A percentile compares a stretch with the other conserved stretches of the same genome.
Evolutionary conservation across 2,113 vertebrate genomes (phyloP).

Genomic region (Rhinolophus ferrumequinum): DNA sequence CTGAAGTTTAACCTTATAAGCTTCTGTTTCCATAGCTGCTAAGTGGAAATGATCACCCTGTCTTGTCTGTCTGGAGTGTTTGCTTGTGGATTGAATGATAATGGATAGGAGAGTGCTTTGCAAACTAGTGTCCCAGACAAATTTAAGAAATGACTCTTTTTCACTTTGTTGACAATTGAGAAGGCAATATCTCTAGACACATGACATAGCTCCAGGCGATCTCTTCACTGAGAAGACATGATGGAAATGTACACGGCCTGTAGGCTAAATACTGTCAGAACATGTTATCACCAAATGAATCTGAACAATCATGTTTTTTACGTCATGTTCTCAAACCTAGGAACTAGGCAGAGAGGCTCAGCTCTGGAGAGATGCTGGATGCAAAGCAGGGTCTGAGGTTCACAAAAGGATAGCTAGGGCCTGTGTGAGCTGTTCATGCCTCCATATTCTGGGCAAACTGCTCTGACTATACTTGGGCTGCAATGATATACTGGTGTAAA

Average conservation of each 20-base stretch:
- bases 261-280: conserved; percentile 73
- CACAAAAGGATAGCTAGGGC: conserved; percentile 12
- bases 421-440: background rate
- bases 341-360: conserved; percentile 50
- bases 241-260: conserved; percentile 64
- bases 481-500: background rate
- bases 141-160: conserved; percentile 60
- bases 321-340: conserved; percentile 12
- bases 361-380: background rate
- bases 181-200: conserved; percentile 68
- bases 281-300: conserved; percentile 64
- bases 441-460: background rate
- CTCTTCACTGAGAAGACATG: conserved; percentile 30
- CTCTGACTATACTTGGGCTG: background rate
- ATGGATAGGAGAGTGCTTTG: conserved; percentile 23
- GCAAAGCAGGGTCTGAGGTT: conserved; percentile 27
- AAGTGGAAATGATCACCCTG: conserved; percentile 36
- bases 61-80: conserved; percentile 43
- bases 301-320: conserved; percentile 67
- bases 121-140: conserved; percentile 54
- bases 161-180: conserved; percentile 43
- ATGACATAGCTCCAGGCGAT: conserved; percentile 59
- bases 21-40: conserved; percentile 38
- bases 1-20: conserved; percentile 24
- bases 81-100: conserved; percentile 58